Evolutionary conservation across 2,888 invertebrate genomes (phyloP), one percentile per base, ranked within the genome.

Genomic region (Drosophila monieri): DNA sequence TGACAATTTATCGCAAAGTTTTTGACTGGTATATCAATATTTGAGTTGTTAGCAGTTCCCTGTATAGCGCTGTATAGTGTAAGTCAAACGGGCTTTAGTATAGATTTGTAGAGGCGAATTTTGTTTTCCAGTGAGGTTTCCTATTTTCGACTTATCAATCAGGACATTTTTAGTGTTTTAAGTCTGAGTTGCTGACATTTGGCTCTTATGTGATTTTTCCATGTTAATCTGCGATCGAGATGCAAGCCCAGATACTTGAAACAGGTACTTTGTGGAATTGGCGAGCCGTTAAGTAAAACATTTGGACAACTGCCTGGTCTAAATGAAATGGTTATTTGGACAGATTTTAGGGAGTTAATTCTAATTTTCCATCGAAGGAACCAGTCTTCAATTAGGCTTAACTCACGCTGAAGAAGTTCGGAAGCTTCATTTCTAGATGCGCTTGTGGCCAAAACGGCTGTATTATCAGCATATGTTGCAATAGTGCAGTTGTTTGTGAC

Each of bases 391-490:
- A 52, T 30, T 1, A 59, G 35, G 2, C 10, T 59, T 1, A 52
- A 44, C 25, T 43, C 35, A n/a, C 43, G 15, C 6, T 59, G 35
- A 25, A 46, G n/a, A n/a, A 44, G 37, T 3, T 52, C 1, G 18
- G 52, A 59, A 10, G 37, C 52, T 51, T 56, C 39, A 10, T 27
- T 10, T 56, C 12, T 23, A n/a, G 27, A 47, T 46, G 25, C 4
- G 32, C 51, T 51, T 25, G 56, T 51, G 3, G 43, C 35, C 46
- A 56, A n/a, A 46, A 53, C 4, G 25, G 43, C 43, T 48, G 56
- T 64, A 39, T 56, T 51, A 9, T 62, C 52, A 6, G 51, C 62
- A 23, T 47, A 57, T 25, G 47, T 57, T 27, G 51, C 56, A 30
- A 46, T 10, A 6, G 32, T 30, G 52, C 23, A 47, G 39, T 25